Conservation (phyloP, 2,113 vertebrate species). For the Heliornis fulica region DNA sequence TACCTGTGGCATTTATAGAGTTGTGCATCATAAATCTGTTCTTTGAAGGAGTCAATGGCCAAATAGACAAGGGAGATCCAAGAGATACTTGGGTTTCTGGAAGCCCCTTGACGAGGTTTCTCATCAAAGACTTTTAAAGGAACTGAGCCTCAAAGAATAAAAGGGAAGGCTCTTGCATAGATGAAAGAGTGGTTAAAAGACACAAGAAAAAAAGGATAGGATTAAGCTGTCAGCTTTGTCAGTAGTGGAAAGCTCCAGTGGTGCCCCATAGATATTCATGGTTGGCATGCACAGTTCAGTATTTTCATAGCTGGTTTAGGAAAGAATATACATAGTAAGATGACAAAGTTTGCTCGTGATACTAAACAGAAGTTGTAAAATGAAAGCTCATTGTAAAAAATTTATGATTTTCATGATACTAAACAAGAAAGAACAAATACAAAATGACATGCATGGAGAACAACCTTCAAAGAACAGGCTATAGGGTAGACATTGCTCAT, state of each 20-base stretch:
- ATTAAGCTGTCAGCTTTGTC: conserved; percentile 38
- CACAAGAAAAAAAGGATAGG: not conserved
- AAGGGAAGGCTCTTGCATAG: conserved; percentile 10
- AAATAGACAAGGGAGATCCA: not conserved
- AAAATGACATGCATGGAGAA: not conserved
- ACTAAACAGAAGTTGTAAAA: not conserved
- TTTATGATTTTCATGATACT: not conserved
- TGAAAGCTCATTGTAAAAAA: not conserved
- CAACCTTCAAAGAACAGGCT: not conserved
- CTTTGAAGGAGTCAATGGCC: conserved; percentile 23
- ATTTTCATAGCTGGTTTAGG: not conserved
- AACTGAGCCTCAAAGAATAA: conserved; percentile 14
- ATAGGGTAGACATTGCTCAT: not conserved
- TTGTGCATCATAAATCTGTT: conserved; percentile 6
- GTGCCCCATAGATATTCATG: not conserved
- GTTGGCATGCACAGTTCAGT: not conserved
- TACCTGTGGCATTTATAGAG: not conserved
- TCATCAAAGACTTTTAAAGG: conserved; percentile 38
- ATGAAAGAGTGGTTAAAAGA: conserved; percentile 43
- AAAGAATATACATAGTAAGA: not conserved
- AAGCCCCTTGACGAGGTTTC: conserved; percentile 8
- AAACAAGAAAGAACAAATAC: not conserved
- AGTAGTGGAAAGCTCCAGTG: not conserved
- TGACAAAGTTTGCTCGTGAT: not conserved
- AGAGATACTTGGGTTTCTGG: not conserved